A percentile compares a stretch with the other conserved stretches of the same genome.
Conservation (phyloP, 1,140 invertebrate species). For the Radopholus similis region DNA sequence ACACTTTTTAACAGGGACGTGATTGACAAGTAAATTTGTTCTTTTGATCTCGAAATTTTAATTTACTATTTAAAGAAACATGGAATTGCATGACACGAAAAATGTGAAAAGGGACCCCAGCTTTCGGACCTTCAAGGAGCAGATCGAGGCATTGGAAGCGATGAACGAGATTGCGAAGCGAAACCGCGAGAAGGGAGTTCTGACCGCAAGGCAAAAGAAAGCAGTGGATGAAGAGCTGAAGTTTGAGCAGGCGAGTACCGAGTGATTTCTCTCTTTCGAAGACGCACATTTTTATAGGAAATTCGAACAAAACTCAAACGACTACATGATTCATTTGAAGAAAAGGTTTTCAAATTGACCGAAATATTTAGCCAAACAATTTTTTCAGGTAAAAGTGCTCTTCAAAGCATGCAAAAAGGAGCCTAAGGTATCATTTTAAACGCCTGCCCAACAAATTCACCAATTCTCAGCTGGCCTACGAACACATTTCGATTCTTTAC, state of each 20-base stretch:
- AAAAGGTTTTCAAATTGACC: no score
- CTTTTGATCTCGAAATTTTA: neutral
- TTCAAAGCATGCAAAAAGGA: conserved; percentile 26
- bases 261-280: conserved; percentile 61
- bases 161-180: conserved; percentile 87
- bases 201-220: conserved; percentile 88
- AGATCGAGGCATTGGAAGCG: conserved; percentile 86
- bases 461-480: conserved; percentile 11
- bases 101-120: conserved; percentile 94
- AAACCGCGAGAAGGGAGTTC: conserved; percentile 71
- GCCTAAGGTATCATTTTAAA: conserved; percentile 33
- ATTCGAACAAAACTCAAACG: conserved; percentile 60
- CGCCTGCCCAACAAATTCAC: neutral
- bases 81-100: conserved; percentile 64
- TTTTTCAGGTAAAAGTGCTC: no score
- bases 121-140: conserved; percentile 92
- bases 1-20: conserved; percentile 85
- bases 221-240: conserved; percentile 77
- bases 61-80: conserved; percentile 6
- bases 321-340: conserved; percentile 27
- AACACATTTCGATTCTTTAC: conserved; percentile 36
- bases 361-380: no score
- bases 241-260: neutral
- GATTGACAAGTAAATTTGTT: conserved; percentile 70
- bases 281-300: no score